These are phyloP conservation scores for Pseudorhiza aurosa DNA, from an alignment of 30 jellyfish, hydroid and myxozoan species.

Conservation along the genomic window DNA sequence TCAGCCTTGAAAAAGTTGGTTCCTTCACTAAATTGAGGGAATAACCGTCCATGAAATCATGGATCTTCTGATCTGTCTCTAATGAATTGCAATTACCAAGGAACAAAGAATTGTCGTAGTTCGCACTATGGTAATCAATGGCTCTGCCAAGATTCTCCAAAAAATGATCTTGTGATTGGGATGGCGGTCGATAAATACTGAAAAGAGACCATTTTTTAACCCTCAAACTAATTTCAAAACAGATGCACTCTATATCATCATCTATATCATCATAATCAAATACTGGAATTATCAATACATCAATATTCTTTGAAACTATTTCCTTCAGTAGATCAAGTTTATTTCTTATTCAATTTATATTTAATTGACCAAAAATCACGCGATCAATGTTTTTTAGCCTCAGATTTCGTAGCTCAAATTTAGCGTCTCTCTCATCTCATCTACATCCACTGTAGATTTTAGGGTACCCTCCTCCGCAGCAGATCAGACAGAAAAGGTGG, in stretches of 20 bases:
- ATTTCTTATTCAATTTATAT: too few species aligned
- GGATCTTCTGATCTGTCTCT: neutral
- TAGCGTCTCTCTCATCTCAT: too few species aligned
- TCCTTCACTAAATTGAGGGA: conserved; percentile 14
- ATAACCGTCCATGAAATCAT: neutral
- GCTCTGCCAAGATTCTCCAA: conserved; percentile 32
- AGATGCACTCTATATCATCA: neutral
- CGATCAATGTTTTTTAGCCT: too few species aligned
- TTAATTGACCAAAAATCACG: too few species aligned
- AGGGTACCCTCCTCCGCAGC: too few species aligned
- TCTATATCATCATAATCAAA: too few species aligned
- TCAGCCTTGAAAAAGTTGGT: too few species aligned
- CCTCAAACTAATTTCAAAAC: neutral
- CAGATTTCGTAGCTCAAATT: too few species aligned
- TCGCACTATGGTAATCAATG: conserved; percentile 8
- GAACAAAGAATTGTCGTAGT: conserved; percentile 5
- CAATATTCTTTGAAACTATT: neutral
- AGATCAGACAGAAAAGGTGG: too few species aligned
- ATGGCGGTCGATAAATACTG: conserved; percentile 12
- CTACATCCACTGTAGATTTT: too few species aligned
- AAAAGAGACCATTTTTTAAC: conserved; percentile 14
- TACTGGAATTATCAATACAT: too few species aligned
- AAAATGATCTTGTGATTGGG: neutral
- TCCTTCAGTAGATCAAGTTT: neutral
- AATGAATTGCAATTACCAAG: neutral